Base-by-base conservation (phyloP, 2,797 vertebrate genomes). In the Crocodylus rhombifer region DNA sequence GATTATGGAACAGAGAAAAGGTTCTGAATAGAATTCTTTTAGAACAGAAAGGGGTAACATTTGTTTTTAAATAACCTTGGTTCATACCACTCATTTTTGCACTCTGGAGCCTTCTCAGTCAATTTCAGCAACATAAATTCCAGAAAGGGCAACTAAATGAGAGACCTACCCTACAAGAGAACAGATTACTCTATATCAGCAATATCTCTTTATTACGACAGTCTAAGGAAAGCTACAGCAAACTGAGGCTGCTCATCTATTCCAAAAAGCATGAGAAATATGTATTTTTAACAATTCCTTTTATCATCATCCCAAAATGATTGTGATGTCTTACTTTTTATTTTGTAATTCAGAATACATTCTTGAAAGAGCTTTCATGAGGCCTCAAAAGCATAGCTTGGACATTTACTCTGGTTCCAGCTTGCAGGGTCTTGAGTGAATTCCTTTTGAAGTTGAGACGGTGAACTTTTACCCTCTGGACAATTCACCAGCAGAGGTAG, bases 361-460 rank as follows among this genome's bases (percentile, higher is more conserved):
- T 86, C 25, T 77, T 86, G 83, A 91, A 89, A 89, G 77, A 13
- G 4, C 36, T 92, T 90, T 87, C 15, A 84, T 74, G 8, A 67
- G 21, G 30, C 76, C 73, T 84, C 82, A 91, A 87, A 96, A 80
- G 64, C 26, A 77, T 36, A 33, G 30, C 36, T 18, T 25, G 76
- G 92, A 87, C 33, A 92, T 64, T 21, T 93, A 80, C 81, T 86
- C 51, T 74, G 89, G 64, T 26, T 74, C 13, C 4, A 87, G 80
- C 42, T 87, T 84, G 80, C 74, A 87, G 84, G 71, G 30, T 80
- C 91, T 82, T 84, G 64, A 92, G 4, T 79, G 4, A 93, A 95
- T 79, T 90, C 60, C 58, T 91, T 95, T 91, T 94, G 79, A 92
- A 92, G 74, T 84, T 84, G 83, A 74, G 86, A 51, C n/a, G 95